Conservation (phyloP, 2,888 invertebrate genomes). For the Gymnoscelis rufifasciata region DNA sequence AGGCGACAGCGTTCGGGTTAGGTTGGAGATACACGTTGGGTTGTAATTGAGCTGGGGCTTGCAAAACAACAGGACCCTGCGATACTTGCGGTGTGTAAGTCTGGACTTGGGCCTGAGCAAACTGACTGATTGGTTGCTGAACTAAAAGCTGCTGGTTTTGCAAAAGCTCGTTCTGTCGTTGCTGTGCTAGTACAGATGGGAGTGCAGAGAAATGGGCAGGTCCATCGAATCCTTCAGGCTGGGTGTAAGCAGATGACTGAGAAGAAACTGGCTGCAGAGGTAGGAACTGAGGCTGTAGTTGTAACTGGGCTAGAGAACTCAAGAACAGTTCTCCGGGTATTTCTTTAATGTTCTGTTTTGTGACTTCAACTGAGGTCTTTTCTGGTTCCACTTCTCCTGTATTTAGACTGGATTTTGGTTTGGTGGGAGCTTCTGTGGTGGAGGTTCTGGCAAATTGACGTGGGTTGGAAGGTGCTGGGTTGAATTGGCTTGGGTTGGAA, state of each 20-base stretch:
- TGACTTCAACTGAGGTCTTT: conserved; percentile 56
- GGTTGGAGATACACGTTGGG: conserved; percentile 28
- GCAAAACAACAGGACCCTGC: conserved; percentile 24
- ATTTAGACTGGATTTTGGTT: conserved; percentile 49
- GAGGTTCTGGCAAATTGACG: conserved; percentile 51
- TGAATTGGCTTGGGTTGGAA: conserved; percentile 51
- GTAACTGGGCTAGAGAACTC: conserved; percentile 57
- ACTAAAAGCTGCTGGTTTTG: conserved; percentile 20
- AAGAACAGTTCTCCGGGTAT: conserved; percentile 64
- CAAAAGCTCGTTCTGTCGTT: conserved; percentile 18
- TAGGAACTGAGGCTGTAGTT: conserved; percentile 54
- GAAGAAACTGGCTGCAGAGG: conserved; percentile 51
- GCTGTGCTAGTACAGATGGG: conserved; percentile 61
- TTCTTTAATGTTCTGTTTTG: conserved; percentile 64
- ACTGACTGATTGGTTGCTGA: conserved; percentile 32
- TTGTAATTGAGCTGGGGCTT: conserved; percentile 29
- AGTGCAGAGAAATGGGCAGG: conserved; percentile 61
- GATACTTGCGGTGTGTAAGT: conserved; percentile 29
- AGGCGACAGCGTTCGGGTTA: conserved; percentile 23
- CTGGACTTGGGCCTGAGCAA: conserved; percentile 28
- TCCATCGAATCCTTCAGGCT: conserved; percentile 51
- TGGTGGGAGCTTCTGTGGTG: conserved; percentile 39
- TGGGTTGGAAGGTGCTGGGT: conserved; percentile 46
- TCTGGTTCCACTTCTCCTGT: conserved; percentile 47
- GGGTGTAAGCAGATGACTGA: conserved; percentile 34